These are phyloP conservation scores for Synodontis membranacea DNA, from an alignment of 2,113 vertebrate genomes.

Conservation along the genomic window DNA sequence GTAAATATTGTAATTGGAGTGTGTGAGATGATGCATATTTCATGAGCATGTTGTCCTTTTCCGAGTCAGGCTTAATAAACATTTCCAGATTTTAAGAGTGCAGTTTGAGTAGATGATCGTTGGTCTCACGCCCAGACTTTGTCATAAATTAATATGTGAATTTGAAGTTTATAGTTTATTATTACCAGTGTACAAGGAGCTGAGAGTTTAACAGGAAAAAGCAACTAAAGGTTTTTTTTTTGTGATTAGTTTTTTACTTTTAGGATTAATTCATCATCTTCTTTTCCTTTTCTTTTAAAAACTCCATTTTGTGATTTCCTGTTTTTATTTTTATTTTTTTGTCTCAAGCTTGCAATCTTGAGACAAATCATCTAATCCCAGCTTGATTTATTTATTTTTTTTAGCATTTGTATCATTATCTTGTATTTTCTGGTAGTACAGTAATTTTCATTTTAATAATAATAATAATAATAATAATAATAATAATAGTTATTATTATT, in stretches of 20 bases:
- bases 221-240: too few relatives aligned
- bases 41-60: slow-evolving; percentile 52
- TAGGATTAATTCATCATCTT: neutral
- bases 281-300: neutral
- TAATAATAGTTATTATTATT: too few relatives aligned
- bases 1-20: slow-evolving; percentile 38
- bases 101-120: slow-evolving; percentile 37
- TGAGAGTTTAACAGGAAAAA: neutral
- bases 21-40: slow-evolving; percentile 54
- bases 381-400: too few relatives aligned
- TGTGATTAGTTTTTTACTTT: too few relatives aligned
- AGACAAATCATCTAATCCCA: too few relatives aligned
- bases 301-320: too few relatives aligned
- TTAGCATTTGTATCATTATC: too few relatives aligned
- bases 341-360: too few relatives aligned
- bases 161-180: neutral
- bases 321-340: neutral
- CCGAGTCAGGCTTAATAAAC: slow-evolving; percentile 54
- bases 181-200: too few relatives aligned
- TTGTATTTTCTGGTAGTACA: too few relatives aligned
- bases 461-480: too few relatives aligned
- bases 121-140: neutral
- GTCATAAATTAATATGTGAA: neutral
- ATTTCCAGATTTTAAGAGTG: slow-evolving; percentile 46
- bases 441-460: too few relatives aligned